phyloP scores from a whole-genome alignment of 37 sponge, comb jelly and placozoan species.

The Crambe crambe region DNA sequence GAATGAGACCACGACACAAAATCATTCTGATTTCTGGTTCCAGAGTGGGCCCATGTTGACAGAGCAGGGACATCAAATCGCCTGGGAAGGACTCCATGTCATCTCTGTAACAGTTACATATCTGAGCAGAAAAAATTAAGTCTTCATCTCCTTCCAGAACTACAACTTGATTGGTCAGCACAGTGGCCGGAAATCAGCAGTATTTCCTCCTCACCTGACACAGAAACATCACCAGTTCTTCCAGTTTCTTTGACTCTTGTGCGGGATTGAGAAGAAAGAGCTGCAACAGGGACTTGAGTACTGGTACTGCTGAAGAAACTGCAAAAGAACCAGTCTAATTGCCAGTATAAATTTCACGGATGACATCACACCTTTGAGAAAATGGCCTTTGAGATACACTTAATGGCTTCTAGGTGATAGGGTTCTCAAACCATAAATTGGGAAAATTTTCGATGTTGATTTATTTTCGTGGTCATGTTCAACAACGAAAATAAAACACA shows the following conservation, averaged over 20 bases:
- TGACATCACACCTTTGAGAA: too few relatives aligned
- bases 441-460: too few relatives aligned
- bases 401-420: too few relatives aligned
- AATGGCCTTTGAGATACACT: too few relatives aligned
- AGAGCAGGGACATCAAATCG: slow-evolving; percentile 62
- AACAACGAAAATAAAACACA: too few relatives aligned
- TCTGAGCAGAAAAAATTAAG: slow-evolving; percentile 23
- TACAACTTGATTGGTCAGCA: too few relatives aligned
- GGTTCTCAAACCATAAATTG: too few relatives aligned
- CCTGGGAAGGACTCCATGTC: slow-evolving; percentile 71
- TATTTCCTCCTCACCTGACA: slow-evolving; percentile 58
- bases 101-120: slow-evolving; percentile 71
- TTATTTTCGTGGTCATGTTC: too few relatives aligned
- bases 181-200: neutral
- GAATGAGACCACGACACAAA: slow-evolving; percentile 75
- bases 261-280: slow-evolving; percentile 66
- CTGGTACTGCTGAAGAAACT: slow-evolving; percentile 80
- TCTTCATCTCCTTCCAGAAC: neutral
- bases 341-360: too few relatives aligned
- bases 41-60: slow-evolving; percentile 53
- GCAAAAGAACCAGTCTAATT: too few relatives aligned
- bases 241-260: slow-evolving; percentile 49
- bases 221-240: slow-evolving; percentile 83
- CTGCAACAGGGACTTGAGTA: slow-evolving; percentile 68
- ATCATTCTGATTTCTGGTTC: slow-evolving; percentile 75